Evolutionary conservation across 2,888 invertebrate genomes (phyloP), one percentile per base, ranked within the genome.

Genomic region (Rosalia funebris): DNA sequence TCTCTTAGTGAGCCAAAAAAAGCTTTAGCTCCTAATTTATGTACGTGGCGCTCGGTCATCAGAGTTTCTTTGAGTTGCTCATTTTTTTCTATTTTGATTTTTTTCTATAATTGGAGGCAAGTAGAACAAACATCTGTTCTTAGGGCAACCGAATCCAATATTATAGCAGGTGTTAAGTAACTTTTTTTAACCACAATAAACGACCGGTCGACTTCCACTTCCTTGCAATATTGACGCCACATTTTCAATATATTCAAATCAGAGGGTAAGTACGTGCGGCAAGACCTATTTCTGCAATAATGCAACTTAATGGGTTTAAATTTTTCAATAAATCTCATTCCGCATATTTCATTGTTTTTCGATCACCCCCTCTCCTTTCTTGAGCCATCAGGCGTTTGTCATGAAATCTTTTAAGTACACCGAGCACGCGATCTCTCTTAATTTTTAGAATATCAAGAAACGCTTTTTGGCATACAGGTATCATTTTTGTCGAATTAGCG

Each of bases 111-210:
- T 25, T 25, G 25, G 11, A 63, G n/a, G 37, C 60, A 63, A 3
- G 36, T 45, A 15, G 62, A 65, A 52, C 62, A 65, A 16, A 48
- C 39, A 32, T 62, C 52, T 3, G 55, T 55, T 2, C 15, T n/a
- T 19, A 25, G 55, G 60, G 2, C 25, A 12, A 12, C 60, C 47
- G 46, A 60, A 60, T n/a, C 47, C 53, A 37, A 47, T 48, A 31
- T 55, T 37, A 12, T 60, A 57, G 2, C 14, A 11, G 19, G 42
- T 48, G 12, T 15, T 36, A 25, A 59, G 50, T 54, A 41, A 20
- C 17, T 46, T 31, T 39, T 34, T 54, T 54, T 25, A 25, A 25
- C 25, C 25, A 25, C 7, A 25, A 25, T 25, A 25, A 25, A 25
- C 25, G 25, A 25, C 25, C 25, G 25, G 25, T 25, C 25, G 15